Percentiles rank a stretch among this genome's conserved stretches.
These are phyloP conservation scores for Eptatretus atami DNA, from an alignment of 2,797 vertebrate species.

Conservation along the genomic window DNA sequence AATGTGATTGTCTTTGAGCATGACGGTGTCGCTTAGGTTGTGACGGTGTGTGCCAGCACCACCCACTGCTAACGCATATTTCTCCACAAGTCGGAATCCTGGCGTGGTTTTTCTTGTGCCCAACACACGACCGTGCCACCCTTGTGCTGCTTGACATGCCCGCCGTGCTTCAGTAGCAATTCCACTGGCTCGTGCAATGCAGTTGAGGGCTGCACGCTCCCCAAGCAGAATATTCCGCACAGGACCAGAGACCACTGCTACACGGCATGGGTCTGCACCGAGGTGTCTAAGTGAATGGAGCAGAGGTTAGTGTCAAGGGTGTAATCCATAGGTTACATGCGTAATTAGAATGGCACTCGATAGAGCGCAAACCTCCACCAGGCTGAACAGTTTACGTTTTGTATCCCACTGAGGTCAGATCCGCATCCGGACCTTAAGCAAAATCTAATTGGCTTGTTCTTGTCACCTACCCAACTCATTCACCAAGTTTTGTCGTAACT, in stretches of 20 bases:
- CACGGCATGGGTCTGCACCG: neutral
- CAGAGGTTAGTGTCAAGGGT: too few relatives aligned
- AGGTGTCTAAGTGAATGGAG: neutral
- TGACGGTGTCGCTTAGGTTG: conserved; percentile 29
- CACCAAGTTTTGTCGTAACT: too few relatives aligned
- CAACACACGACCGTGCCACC: conserved; percentile 28
- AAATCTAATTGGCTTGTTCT: too few relatives aligned
- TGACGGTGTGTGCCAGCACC: conserved; percentile 27
- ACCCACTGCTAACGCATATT: conserved; percentile 34
- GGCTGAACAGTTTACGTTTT: neutral
- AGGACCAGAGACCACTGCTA: conserved; percentile 12
- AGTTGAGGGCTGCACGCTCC: conserved; percentile 33
- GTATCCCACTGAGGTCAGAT: neutral
- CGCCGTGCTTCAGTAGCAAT: conserved; percentile 21
- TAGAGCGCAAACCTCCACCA: neutral
- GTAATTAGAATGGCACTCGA: too few relatives aligned
- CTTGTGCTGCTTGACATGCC: conserved; percentile 13
- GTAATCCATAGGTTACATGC: too few relatives aligned
- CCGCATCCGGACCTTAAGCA: too few relatives aligned
- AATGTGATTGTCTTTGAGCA: conserved; percentile 50
- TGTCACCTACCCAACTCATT: too few relatives aligned
- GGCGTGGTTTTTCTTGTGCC: conserved; percentile 47
- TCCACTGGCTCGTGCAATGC: conserved; percentile 31
- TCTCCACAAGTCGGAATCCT: conserved; percentile 42
- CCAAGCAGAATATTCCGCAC: conserved; percentile 27